Evolutionary conservation across 2,797 vertebrate species (phyloP), one percentile per base, ranked within the genome.

Genomic region (Pangasius larnaudii): DNA sequence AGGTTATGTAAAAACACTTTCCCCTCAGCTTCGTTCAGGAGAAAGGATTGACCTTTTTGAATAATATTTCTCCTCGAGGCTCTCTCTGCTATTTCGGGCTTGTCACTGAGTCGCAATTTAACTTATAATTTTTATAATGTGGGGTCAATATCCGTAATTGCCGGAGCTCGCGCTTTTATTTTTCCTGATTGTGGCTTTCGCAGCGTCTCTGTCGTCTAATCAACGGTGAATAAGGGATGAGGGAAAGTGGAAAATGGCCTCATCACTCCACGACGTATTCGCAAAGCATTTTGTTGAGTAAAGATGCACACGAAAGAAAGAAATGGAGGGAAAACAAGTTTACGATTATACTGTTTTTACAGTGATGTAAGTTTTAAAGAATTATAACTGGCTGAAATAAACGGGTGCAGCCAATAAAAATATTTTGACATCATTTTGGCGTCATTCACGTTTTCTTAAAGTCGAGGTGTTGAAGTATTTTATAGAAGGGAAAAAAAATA

Each of bases 141-240:
- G 27, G 46, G 83, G 30, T 85, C 74, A 67, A 63, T 74, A 82
- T 74, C 58, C 10, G 59, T 74, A 85, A 82, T 67, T 72, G 27
- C 85, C n/a, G 1, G 27, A 39, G 1, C 56, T 58, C 30, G 46
- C 1, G 7, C 59, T 67, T 77, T 51, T 87, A 46, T 69, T 85
- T 85, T 53, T 36, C 71, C 53, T 84, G 58, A 85, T 89, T 88
- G 78, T 36, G 49, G 63, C 72, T 42, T 79, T 85, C 59, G n/a
- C 46, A 11, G 56, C 42, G 72, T 39, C 85, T 87, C 83, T 84
- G 85, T 49, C 69, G 18, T 30, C 85, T 80, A 81, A 75, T 78
- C 61, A 74, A 58, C 33, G n/a, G 58, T 85, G 49, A 86, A 89
- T 82, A 82, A 78, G 63, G 81, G 86, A 49, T n/a, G 39, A 79